Evolutionary conservation across 2,888 invertebrate genomes (phyloP), one percentile per base, ranked within the genome.

Genomic region (Catocala fraxini): DNA sequence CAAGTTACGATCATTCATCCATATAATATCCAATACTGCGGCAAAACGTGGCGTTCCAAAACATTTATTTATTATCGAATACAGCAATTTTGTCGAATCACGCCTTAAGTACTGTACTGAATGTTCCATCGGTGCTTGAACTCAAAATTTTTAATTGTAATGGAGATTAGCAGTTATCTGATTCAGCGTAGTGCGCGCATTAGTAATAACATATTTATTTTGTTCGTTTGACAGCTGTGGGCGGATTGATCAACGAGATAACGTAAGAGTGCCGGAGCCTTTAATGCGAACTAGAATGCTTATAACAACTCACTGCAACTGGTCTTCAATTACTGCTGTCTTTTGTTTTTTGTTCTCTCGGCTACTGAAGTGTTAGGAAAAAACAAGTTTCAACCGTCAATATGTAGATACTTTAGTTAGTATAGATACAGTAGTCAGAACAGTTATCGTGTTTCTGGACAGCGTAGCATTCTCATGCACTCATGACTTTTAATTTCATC

Each of bases 201-300:
- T 91, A 86, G 91, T 90, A 90, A 92, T 90, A 93, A 93, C 93
- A 92, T 92, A 92, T 93, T 91, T 93, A 93, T 93, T 93, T 90
- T 89, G 88, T 89, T 84, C 88, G 85, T 89, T 87, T 93, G 93
- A 93, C 94, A 93, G 92, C 88, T 87, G 91, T 90, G 87, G 92
- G 93, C 90, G 93, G 89, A 75, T 79, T 82, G 93, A 93, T 92
- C 81, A 67, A 76, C 58, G 67, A 82, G 89, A 91, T 92, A 92
- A 86, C 68, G 63, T 78, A 78, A 85, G 79, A 80, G 78, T 79
- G 73, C 76, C 77, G 75, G 77, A 73, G 79, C 80, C 65, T 78
- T 80, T 86, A 83, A 86, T 85, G 84, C 83, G 82, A 86, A 83
- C 80, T 81, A 81, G 76, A 77, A 78, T 76, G 69, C 70, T 77